Percentiles rank a stretch among this genome's conserved stretches.
phyloP scores from a whole-genome alignment of 2,888 invertebrate species.

The Vannuccia rotundouncinata region DNA sequence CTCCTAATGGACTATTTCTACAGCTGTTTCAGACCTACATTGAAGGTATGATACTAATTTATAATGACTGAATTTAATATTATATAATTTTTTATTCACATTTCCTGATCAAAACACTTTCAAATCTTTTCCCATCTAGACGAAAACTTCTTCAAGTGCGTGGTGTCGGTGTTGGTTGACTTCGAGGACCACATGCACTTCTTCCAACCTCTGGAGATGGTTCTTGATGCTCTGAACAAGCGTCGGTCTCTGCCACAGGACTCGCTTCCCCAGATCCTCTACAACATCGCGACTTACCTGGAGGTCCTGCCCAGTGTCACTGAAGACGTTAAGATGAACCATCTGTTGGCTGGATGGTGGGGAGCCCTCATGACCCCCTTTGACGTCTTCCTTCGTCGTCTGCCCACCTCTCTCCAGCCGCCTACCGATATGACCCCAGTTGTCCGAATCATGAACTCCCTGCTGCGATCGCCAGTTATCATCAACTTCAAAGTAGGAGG shows the following conservation, averaged over 20 bases:
- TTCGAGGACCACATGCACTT: conserved; percentile 84
- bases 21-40: conserved; percentile 87
- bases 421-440: conserved; percentile 56
- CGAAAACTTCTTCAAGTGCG: conserved; percentile 82
- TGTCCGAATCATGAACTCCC: conserved; percentile 58
- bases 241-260: conserved; percentile 66
- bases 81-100: not conserved
- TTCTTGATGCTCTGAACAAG: conserved; percentile 76
- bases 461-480: conserved; percentile 75
- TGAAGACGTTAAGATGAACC: conserved; percentile 53
- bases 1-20: conserved; percentile 89
- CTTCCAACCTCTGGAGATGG: conserved; percentile 80
- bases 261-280: conserved; percentile 57
- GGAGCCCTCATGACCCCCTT: conserved; percentile 73
- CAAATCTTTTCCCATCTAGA: no score
- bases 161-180: conserved; percentile 83
- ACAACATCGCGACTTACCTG: conserved; percentile 85
- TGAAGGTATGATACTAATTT: conserved; percentile 71
- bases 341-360: conserved; percentile 65
- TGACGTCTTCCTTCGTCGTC: conserved; percentile 73
- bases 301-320: conserved; percentile 77
- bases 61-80: not conserved
- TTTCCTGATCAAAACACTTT: no score
- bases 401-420: conserved; percentile 46
- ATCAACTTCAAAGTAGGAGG: conserved; percentile 67